These are phyloP conservation scores for Spermophilus dauricus DNA, from an alignment of 2,113 vertebrate species.

Conservation along the genomic window DNA sequence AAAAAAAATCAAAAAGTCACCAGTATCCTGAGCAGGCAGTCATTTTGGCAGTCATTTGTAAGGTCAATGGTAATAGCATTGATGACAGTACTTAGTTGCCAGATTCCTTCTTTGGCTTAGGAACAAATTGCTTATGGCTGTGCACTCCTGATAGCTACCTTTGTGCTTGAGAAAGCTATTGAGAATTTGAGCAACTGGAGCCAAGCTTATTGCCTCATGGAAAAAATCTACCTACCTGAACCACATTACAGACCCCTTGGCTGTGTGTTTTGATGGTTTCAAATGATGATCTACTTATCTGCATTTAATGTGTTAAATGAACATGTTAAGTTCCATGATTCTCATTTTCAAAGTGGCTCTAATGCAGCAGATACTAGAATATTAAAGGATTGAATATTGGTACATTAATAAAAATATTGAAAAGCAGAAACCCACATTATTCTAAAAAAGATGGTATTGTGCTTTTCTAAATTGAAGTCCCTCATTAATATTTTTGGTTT, in stretches of 20 bases:
- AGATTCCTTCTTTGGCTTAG: constrained; percentile 75
- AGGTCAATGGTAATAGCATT: constrained; percentile 72
- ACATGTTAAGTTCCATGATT: neutral
- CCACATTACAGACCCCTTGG: neutral
- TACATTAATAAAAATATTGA: constrained; percentile 18
- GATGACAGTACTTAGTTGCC: constrained; percentile 64
- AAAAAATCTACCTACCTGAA: constrained; percentile 62
- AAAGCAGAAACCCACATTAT: neutral
- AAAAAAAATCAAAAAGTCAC: constrained; percentile 53
- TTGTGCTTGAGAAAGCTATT: constrained; percentile 22
- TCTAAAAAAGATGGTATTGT: neutral
- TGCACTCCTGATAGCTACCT: constrained; percentile 39
- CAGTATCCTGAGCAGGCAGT: neutral
- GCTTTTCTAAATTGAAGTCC: neutral
- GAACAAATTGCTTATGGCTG: constrained; percentile 69
- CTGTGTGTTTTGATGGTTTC: constrained; percentile 17
- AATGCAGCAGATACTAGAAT: neutral
- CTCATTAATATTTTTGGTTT: neutral
- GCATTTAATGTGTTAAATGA: neutral
- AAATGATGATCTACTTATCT: constrained; percentile 26
- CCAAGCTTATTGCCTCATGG: constrained; percentile 39
- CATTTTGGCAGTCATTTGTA: neutral
- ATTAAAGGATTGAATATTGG: neutral
- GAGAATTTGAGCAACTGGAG: constrained; percentile 34
- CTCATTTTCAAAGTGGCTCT: neutral